phyloP scores from a whole-genome alignment of 2,888 invertebrate species.

The Seira musarum region DNA sequence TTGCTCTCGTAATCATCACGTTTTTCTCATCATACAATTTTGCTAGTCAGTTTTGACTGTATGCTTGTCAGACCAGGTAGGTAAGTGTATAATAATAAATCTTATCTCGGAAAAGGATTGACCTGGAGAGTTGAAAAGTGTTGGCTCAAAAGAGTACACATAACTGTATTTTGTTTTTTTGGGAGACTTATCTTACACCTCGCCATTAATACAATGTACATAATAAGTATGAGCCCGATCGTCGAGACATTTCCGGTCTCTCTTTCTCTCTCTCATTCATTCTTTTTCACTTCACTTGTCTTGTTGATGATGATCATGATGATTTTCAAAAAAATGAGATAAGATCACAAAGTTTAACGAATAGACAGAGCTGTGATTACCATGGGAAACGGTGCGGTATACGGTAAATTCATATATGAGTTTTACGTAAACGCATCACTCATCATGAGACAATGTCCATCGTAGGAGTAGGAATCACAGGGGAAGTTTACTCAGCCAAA shows the following conservation, averaged over 20 bases:
- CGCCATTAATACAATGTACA: not conserved
- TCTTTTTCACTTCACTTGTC: slow-evolving; percentile 11
- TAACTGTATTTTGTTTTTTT: not conserved
- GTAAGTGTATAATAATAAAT: not conserved
- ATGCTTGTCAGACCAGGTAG: not conserved
- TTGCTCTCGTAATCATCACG: slow-evolving; percentile 1
- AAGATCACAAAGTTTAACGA: slow-evolving; percentile 4
- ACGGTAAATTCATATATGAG: no score
- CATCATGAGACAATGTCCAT: no score
- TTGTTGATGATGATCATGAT: not conserved
- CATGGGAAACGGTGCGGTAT: not conserved
- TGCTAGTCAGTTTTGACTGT: not conserved
- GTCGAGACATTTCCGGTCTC: slow-evolving; percentile 40
- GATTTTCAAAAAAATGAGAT: slow-evolving; percentile 16
- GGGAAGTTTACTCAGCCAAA: not conserved
- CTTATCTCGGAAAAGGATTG: slow-evolving; percentile 11
- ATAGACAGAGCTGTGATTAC: not conserved
- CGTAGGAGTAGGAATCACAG: not conserved
- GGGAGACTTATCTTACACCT: slow-evolving; percentile 1
- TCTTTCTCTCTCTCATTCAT: not conserved
- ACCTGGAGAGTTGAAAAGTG: slow-evolving; percentile 24
- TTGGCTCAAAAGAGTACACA: not conserved
- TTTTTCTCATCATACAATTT: slow-evolving; percentile 6
- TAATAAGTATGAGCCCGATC: not conserved
- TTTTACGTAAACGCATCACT: no score